A percentile compares a stretch with the other conserved stretches of the same genome.
These are phyloP conservation scores for Leptothorax acervorum DNA, from an alignment of 2,888 invertebrate genomes.

Conservation along the genomic window DNA sequence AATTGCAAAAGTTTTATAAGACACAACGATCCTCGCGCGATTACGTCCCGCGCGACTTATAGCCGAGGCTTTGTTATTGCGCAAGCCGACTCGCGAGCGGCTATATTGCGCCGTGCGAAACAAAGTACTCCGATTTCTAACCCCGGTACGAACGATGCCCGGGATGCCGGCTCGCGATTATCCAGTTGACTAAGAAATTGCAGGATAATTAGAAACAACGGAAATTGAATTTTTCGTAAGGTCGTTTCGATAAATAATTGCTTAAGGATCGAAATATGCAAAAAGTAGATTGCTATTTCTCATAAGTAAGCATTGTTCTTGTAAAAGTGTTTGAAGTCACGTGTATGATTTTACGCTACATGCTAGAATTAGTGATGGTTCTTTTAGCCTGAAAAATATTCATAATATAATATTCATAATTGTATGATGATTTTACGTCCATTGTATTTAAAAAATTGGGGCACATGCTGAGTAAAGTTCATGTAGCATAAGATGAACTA, in stretches of 20 bases:
- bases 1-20: conserved; percentile 78
- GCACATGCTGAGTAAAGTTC: not conserved
- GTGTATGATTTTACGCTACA: not conserved
- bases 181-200: conserved; percentile 34
- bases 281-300: not conserved
- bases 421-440: not conserved
- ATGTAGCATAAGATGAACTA: conserved; percentile 1
- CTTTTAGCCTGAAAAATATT: not conserved
- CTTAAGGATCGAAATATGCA: not conserved
- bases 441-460: not conserved
- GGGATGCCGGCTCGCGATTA: conserved; percentile 6
- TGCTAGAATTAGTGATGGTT: not conserved
- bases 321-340: not conserved
- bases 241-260: not conserved
- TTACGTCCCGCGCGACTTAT: conserved; percentile 70
- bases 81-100: conserved; percentile 32
- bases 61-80: conserved; percentile 68
- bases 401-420: not conserved
- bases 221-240: not conserved
- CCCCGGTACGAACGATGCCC: not conserved
- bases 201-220: conserved; percentile 16
- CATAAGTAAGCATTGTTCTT: not conserved
- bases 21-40: conserved; percentile 74
- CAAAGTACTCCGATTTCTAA: conserved; percentile 59
- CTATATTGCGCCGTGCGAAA: conserved; percentile 49